These are phyloP conservation scores for Catharus fuscescens DNA, from an alignment of 2,113 vertebrate species.

Conservation along the genomic window DNA sequence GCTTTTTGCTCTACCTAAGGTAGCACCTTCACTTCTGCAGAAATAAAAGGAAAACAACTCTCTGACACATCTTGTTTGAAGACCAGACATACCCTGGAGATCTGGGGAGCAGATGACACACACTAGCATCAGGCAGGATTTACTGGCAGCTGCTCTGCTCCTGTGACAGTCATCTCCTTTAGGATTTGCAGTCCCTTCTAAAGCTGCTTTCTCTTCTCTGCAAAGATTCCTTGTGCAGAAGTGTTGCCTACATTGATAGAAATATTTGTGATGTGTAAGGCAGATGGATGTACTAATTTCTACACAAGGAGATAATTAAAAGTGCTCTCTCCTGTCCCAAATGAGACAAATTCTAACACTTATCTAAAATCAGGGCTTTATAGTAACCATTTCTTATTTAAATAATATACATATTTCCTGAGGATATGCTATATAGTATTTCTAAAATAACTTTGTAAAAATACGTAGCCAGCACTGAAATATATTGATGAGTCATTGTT, in stretches of 20 bases:
- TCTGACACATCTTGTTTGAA: not conserved
- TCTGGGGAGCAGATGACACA: not conserved
- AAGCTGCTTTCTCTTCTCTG: not conserved
- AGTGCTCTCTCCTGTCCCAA: not conserved
- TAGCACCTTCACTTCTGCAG: not conserved
- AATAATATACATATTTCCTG: not conserved
- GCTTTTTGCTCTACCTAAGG: not conserved
- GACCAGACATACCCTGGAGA: not conserved
- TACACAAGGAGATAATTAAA: not conserved
- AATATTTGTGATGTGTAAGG: not conserved
- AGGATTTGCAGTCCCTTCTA: not conserved
- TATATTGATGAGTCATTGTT: not conserved
- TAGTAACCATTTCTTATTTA: not conserved
- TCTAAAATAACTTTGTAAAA: not conserved
- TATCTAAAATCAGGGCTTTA: not conserved
- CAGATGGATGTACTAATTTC: not conserved
- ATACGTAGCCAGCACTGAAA: not conserved
- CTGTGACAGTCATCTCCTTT: not conserved
- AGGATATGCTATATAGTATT: not conserved
- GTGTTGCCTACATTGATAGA: not conserved
- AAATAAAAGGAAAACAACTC: not conserved
- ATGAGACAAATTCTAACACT: not conserved
- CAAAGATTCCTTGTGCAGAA: not conserved
- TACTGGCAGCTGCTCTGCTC: not conserved
- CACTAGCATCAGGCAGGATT: not conserved